These are phyloP conservation scores for Stenchaetothrips biformis DNA, from an alignment of 2,888 invertebrate species.

Conservation along the genomic window DNA sequence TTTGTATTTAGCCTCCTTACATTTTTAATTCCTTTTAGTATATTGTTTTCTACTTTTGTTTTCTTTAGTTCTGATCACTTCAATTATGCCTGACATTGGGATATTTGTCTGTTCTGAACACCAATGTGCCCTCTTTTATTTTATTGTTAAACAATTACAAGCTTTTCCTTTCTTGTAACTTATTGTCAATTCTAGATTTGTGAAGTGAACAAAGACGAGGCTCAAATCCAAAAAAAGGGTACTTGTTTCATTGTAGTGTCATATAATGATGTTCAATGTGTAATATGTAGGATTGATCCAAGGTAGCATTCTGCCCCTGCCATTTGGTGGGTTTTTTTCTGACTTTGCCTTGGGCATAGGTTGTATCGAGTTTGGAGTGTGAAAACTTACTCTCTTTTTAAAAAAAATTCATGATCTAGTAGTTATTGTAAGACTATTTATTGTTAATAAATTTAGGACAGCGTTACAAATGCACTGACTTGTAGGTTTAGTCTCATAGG, in stretches of 20 bases:
- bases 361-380: neutral
- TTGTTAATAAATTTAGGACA: slow-evolving; percentile 14
- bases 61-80: neutral
- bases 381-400: neutral
- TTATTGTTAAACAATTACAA: too few species aligned
- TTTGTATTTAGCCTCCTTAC: neutral
- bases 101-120: too few species aligned
- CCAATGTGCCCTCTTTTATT: too few species aligned
- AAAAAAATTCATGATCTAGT: neutral
- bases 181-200: slow-evolving; percentile 3
- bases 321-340: neutral
- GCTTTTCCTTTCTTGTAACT: neutral
- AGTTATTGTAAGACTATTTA: slow-evolving; percentile 11
- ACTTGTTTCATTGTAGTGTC: neutral
- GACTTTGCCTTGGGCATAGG: neutral
- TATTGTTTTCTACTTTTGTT: neutral
- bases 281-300: neutral
- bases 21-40: neutral
- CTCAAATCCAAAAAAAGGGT: neutral
- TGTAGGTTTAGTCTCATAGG: neutral
- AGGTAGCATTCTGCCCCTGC: neutral
- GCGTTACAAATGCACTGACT: neutral
- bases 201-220: neutral
- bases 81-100: too few species aligned
- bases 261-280: neutral